Percentiles rank a stretch among this genome's conserved stretches.
Evolutionary conservation across 1,140 invertebrate genomes (phyloP).

Genomic region (Anastrepha ludens): DNA sequence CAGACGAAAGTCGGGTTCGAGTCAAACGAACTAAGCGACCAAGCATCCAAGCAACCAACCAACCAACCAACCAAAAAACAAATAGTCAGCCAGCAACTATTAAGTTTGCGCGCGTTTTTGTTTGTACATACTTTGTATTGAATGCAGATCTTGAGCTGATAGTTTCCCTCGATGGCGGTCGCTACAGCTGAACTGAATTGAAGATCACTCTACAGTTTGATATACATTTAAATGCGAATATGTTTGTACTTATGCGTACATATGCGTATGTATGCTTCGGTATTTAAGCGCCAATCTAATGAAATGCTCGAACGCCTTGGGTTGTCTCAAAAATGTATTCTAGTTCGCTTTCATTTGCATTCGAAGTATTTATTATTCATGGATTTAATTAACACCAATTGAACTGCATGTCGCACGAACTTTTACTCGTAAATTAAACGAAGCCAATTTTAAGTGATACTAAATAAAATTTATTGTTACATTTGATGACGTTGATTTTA

Average conservation of each 20-base stretch:
- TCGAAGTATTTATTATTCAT: slow-evolving; percentile 67
- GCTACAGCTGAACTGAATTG: background rate
- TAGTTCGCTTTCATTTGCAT: background rate
- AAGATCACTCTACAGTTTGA: background rate
- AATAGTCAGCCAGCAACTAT: background rate
- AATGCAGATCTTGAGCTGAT: background rate
- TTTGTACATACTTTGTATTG: background rate
- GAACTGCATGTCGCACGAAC: slow-evolving; percentile 70
- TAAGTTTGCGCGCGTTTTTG: slow-evolving; percentile 4
- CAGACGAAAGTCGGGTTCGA: slow-evolving; percentile 15
- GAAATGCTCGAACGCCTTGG: background rate
- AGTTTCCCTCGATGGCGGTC: background rate
- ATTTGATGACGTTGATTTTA: background rate
- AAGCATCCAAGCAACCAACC: background rate
- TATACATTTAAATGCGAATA: background rate
- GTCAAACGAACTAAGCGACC: background rate
- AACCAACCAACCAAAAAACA: background rate
- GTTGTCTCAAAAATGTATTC: background rate
- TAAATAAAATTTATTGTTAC: slow-evolving; percentile 67
- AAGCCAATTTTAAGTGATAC: background rate
- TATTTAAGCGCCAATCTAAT: background rate
- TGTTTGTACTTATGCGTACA: too few relatives aligned
- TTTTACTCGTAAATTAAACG: slow-evolving; percentile 38
- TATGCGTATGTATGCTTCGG: too few relatives aligned
- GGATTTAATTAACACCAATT: slow-evolving; percentile 75